Evolutionary conservation across 2,113 vertebrate species (phyloP).

Genomic region (Tupaia tana): DNA sequence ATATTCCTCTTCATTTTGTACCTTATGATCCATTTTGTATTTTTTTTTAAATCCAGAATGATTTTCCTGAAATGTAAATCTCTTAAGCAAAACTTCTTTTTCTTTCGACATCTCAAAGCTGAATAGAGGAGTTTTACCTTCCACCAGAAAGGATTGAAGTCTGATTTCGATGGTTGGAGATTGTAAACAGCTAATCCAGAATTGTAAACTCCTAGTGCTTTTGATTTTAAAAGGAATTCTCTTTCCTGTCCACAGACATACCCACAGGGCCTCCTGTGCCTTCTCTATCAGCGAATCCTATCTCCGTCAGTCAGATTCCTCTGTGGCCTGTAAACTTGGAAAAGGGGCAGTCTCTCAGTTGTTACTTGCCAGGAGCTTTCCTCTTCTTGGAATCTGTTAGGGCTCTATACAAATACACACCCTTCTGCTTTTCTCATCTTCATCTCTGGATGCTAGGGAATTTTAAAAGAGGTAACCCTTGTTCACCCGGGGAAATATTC

Average conservation of each 20-base stretch:
- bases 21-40: background rate
- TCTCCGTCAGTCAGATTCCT: background rate
- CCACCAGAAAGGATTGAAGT: background rate
- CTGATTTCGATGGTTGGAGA: background rate
- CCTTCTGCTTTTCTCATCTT: background rate
- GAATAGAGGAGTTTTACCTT: background rate
- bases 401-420: background rate
- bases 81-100: background rate
- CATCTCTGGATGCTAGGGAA: background rate
- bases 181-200: background rate
- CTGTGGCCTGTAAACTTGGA: background rate
- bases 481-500: background rate
- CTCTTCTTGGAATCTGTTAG: background rate
- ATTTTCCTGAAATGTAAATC: background rate
- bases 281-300: fast-evolving
- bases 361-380: background rate
- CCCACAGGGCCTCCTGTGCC: background rate
- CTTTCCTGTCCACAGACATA: background rate
- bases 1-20: background rate
- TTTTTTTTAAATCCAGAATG: background rate
- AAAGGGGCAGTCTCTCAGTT: background rate
- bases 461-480: background rate
- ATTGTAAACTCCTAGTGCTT: background rate
- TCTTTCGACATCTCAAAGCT: background rate
- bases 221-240: background rate